phyloP scores from a whole-genome alignment of 2,888 invertebrate species.

The Melipona beecheii region DNA sequence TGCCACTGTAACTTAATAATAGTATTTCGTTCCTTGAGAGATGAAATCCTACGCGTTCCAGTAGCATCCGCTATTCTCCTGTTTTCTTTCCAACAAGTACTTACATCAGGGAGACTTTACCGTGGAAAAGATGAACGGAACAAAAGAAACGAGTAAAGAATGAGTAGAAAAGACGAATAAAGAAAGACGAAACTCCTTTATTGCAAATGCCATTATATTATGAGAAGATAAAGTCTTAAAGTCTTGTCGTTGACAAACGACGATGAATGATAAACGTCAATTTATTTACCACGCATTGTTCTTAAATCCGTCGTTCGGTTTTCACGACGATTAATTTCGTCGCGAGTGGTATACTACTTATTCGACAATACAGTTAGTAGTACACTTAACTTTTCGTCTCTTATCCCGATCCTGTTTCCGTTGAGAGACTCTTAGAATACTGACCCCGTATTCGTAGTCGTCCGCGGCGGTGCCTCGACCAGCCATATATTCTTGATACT shows the following conservation, averaged over 20 bases:
- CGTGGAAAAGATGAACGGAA: no score
- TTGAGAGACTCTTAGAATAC: slow-evolving; percentile 72
- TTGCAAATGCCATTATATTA: no score
- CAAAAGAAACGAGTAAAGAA: no score
- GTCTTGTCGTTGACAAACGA: no score
- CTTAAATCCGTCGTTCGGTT: background rate
- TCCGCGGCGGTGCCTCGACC: slow-evolving; percentile 90
- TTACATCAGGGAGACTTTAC: no score
- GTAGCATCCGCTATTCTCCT: no score
- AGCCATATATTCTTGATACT: slow-evolving; percentile 92
- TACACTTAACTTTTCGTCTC: slow-evolving; percentile 68
- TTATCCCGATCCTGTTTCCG: slow-evolving; percentile 57
- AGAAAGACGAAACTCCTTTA: no score
- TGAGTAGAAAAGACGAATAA: no score
- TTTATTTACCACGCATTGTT: background rate
- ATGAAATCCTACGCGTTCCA: background rate
- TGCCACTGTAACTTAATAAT: background rate
- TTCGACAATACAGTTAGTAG: slow-evolving; percentile 43
- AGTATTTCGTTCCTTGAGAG: no score
- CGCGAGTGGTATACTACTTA: background rate
- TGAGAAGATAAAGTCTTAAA: no score
- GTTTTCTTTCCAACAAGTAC: no score
- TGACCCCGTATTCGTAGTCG: slow-evolving; percentile 87
- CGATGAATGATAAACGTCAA: background rate
- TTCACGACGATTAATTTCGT: background rate